Percentiles rank a stretch among this genome's conserved stretches.
These are phyloP conservation scores for Drosophila niveifrons DNA, from an alignment of 2,888 invertebrate species.

Conservation along the genomic window DNA sequence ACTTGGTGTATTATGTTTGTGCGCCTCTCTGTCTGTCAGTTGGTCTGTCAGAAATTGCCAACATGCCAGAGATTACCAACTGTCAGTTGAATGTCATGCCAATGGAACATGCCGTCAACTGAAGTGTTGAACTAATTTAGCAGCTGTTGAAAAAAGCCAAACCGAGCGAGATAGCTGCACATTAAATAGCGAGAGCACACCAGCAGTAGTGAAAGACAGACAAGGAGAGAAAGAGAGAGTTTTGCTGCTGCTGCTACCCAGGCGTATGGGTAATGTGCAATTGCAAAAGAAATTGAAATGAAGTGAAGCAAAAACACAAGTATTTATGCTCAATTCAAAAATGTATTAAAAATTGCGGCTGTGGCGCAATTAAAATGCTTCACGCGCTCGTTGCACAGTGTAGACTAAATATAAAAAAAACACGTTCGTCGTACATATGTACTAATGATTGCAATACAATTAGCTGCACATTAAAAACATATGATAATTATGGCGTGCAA, in stretches of 20 bases:
- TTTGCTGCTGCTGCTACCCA: conserved; percentile 36
- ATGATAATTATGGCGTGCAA: conserved; percentile 80
- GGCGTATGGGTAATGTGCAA: conserved; percentile 73
- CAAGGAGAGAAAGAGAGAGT: conserved; percentile 22
- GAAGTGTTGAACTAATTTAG: conserved; percentile 85
- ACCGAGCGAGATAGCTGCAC: conserved; percentile 14
- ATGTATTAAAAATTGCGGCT: conserved; percentile 53
- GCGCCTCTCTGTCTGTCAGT: conserved; percentile 54
- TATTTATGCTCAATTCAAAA: conserved; percentile 61
- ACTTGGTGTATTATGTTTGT: conserved; percentile 13
- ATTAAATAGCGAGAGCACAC: conserved; percentile 5
- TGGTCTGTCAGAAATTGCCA: conserved; percentile 81
- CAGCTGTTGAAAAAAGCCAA: conserved; percentile 84
- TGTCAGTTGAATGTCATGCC: conserved; percentile 85
- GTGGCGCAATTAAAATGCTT: conserved; percentile 82
- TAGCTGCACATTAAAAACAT: conserved; percentile 83
- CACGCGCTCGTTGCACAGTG: conserved; percentile 46
- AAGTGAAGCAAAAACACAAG: conserved; percentile 43
- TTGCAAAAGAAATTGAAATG: conserved; percentile 54
- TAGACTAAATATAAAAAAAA: conserved; percentile 32
- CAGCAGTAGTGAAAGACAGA: neutral
- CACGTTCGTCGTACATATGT: conserved; percentile 18
- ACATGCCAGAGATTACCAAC: conserved; percentile 85
- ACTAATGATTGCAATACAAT: conserved; percentile 80
- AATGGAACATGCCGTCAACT: conserved; percentile 84